Percentiles rank a stretch among this genome's conserved stretches.
Evolutionary conservation across 2,113 vertebrate genomes (phyloP).

Genomic region (Gavialis gangeticus): DNA sequence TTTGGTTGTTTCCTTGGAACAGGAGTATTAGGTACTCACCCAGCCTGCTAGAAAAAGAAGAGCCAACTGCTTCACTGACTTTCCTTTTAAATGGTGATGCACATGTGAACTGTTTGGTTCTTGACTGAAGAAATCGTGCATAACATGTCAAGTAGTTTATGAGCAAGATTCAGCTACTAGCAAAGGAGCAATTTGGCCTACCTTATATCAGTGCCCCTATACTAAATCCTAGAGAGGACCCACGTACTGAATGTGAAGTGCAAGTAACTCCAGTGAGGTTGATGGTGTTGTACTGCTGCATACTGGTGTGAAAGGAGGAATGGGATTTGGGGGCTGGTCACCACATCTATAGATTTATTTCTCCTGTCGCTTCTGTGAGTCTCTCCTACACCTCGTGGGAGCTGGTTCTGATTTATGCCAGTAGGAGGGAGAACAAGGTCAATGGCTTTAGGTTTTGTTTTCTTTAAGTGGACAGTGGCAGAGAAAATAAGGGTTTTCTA

Average conservation of each 20-base stretch:
- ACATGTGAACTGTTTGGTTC: neutral
- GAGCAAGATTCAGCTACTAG: neutral
- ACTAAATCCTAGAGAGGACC: neutral
- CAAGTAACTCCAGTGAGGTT: neutral
- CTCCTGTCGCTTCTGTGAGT: fast-evolving
- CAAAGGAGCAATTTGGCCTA: neutral
- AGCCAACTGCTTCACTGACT: neutral
- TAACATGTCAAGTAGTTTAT: neutral
- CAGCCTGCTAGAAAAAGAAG: neutral
- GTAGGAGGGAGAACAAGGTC: neutral
- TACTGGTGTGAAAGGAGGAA: neutral
- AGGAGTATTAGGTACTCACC: neutral
- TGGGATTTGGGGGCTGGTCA: neutral
- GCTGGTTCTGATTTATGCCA: fast-evolving
- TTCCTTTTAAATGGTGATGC: neutral
- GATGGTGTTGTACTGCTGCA: neutral
- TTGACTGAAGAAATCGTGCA: neutral
- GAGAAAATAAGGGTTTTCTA: too few species aligned
- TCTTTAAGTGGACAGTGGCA: too few species aligned
- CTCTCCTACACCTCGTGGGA: neutral
- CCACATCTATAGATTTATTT: neutral
- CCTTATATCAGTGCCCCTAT: neutral
- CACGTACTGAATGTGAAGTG: neutral
- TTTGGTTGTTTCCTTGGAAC: neutral
- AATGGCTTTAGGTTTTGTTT: neutral